Base-by-base conservation (phyloP, 2,888 invertebrate species). In the Caenorhabditis sp. region DNA sequence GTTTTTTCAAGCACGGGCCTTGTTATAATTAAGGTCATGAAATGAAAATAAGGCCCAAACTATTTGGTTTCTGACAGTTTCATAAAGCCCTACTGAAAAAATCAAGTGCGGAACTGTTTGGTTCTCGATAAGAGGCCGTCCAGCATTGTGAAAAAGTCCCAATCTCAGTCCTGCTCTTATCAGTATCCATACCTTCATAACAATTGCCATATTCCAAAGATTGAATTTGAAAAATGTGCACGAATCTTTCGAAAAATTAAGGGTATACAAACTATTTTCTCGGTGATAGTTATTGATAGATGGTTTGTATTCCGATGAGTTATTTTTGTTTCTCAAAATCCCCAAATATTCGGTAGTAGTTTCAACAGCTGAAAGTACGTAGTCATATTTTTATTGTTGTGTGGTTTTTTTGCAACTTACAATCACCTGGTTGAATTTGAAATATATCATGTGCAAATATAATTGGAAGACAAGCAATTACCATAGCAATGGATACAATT, bases 191-290 rank as follows among this genome's bases (percentile, higher is more conserved):
- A 78, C 76, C 78, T 84, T 84, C 27, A 84, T 58, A 8, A 81
- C 72, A 17, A 83, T 72, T 4, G 83, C 84, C 26, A 79, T 61
- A 57, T 81, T 72, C 84, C 84, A 84, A 19, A 84, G 62, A 49
- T 83, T 83, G 64, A 83, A 76, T 58, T 81, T 81, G 75, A 81
- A 83, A 57, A 83, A 77, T 1, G 70, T 71, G 37, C 84, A 84
- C 0, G 81, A 78, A 49, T 78, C 78, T 10, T 64, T 69, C 23
- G 76, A 74, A 57, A 82, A 78, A 62, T 78, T 69, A 24, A 75
- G 43, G 26, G 66, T 75, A 23, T 75, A 75, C 31, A 50, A 64
- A 3, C 10, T 10, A 31, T 49, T 49, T 49, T 31, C 31, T n/a
- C n/a, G n/a, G n/a, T n/a, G n/a, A 31, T 31, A 6, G 31, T 31